phyloP scores from a whole-genome alignment of 2,888 invertebrate genomes.

The Allolobophora icterica region DNA sequence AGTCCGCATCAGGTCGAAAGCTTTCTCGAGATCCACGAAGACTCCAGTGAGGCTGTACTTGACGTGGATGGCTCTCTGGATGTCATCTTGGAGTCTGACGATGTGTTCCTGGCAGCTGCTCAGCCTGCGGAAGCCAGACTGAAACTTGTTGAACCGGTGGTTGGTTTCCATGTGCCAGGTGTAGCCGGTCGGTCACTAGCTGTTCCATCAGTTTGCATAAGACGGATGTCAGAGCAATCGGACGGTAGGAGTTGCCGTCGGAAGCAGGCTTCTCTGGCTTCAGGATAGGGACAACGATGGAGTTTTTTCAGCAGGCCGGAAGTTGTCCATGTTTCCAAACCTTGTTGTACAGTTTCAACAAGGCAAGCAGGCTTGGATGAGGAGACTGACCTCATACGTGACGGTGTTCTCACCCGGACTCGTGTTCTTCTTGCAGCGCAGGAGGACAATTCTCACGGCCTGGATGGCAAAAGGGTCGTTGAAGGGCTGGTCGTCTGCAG shows the following conservation, averaged over 20 bases:
- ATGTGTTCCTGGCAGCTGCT: too few relatives aligned
- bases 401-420: background rate
- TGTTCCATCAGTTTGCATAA: too few relatives aligned
- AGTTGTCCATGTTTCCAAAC: background rate
- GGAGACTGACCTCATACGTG: background rate
- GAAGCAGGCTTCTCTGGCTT: too few relatives aligned
- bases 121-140: too few relatives aligned
- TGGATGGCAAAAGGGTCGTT: background rate
- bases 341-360: background rate
- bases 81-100: too few relatives aligned
- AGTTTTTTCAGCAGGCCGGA: background rate
- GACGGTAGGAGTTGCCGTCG: too few relatives aligned
- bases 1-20: background rate
- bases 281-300: too few relatives aligned
- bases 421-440: too few relatives aligned
- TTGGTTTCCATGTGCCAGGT: background rate
- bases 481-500: background rate
- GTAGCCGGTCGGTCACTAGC: background rate
- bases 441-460: background rate
- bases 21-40: background rate
- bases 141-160: background rate
- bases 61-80: background rate
- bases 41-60: background rate
- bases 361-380: background rate
- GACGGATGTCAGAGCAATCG: too few relatives aligned